These are phyloP conservation scores for Desmodus rotundus DNA, from an alignment of 2,113 vertebrate genomes.

Conservation along the genomic window DNA sequence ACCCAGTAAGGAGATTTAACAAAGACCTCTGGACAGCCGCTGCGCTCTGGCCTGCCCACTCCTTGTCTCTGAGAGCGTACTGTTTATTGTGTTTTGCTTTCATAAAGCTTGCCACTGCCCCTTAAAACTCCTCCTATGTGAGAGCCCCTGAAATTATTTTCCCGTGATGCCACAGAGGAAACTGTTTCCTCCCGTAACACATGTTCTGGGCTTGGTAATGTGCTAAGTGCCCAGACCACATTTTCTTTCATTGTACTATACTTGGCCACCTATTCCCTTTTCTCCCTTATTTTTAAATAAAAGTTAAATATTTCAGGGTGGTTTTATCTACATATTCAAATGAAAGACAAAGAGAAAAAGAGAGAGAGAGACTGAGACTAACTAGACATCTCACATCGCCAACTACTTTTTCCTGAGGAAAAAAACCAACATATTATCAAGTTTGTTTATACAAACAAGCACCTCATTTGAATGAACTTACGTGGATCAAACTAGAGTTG, in stretches of 20 bases:
- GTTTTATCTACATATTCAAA: background rate
- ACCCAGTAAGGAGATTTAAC: background rate
- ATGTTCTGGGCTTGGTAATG: background rate
- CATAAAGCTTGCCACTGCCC: background rate
- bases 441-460: background rate
- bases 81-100: background rate
- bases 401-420: background rate
- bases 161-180: background rate
- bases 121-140: background rate
- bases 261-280: background rate
- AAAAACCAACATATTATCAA: background rate
- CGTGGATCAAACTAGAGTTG: background rate
- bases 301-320: background rate
- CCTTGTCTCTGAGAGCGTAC: background rate
- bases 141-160: background rate
- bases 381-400: background rate
- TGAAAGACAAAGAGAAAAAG: background rate
- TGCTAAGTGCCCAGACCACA: background rate
- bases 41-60: background rate
- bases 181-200: background rate
- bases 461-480: background rate
- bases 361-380: background rate
- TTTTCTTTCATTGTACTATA: background rate
- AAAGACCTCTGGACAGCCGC: background rate
- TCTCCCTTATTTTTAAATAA: conserved; percentile 14